Evolutionary conservation across 2,113 vertebrate species (phyloP).

Genomic region (Sisor rabdophorus): DNA sequence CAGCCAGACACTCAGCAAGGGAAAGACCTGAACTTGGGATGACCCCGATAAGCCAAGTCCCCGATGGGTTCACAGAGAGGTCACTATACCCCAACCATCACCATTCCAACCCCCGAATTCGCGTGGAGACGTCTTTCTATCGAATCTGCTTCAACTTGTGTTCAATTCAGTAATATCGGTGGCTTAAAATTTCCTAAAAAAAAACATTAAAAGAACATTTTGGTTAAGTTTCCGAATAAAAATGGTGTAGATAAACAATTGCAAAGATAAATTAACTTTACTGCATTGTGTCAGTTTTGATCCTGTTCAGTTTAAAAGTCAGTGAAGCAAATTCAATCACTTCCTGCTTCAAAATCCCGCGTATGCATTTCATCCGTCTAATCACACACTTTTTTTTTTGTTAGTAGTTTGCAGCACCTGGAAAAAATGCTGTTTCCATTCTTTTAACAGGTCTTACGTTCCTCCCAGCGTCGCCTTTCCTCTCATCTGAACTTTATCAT

Average conservation of each 20-base stretch:
- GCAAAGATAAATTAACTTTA: too few relatives aligned
- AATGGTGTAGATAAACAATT: too few relatives aligned
- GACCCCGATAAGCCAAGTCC: slow-evolving; percentile 92
- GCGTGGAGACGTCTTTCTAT: slow-evolving; percentile 48
- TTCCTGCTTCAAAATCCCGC: not conserved
- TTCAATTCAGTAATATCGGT: too few relatives aligned
- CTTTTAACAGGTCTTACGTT: not conserved
- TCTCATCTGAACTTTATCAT: slow-evolving; percentile 51
- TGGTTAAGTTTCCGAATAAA: too few relatives aligned
- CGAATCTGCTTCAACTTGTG: slow-evolving; percentile 33
- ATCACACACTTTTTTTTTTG: not conserved
- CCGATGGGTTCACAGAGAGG: slow-evolving; percentile 90
- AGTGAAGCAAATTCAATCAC: not conserved
- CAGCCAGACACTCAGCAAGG: slow-evolving; percentile 80
- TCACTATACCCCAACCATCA: slow-evolving; percentile 71
- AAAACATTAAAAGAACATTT: too few relatives aligned
- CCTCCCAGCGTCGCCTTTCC: not conserved
- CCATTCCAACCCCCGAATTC: slow-evolving; percentile 56
- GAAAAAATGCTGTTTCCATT: not conserved
- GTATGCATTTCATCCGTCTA: too few relatives aligned
- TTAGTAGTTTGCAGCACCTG: not conserved
- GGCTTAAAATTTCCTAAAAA: too few relatives aligned
- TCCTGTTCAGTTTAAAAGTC: too few relatives aligned
- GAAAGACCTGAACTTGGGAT: slow-evolving; percentile 98
- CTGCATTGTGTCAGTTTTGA: too few relatives aligned